Conservation (phyloP, 1,140 invertebrate genomes). For the Campoletis sonorensis region DNA sequence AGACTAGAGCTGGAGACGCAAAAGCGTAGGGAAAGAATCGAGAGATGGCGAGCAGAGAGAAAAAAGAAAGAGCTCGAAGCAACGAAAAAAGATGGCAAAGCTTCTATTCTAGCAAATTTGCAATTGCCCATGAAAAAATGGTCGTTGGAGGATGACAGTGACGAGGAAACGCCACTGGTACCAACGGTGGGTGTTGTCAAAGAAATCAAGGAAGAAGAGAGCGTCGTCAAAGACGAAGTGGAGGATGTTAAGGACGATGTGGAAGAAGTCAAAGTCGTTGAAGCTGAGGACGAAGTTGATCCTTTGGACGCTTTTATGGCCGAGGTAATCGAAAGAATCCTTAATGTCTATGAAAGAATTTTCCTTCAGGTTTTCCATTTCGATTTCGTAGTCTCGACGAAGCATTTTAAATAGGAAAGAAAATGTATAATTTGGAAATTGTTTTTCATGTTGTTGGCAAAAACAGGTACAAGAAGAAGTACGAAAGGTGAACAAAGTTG, state of each 20-base stretch:
- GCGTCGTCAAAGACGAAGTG: slow-evolving; percentile 76
- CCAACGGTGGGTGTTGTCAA: slow-evolving; percentile 61
- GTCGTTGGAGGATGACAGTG: slow-evolving; percentile 94
- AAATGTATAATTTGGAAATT: no score
- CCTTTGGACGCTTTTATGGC: slow-evolving; percentile 98
- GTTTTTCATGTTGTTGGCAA: not conserved
- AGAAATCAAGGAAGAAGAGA: slow-evolving; percentile 76
- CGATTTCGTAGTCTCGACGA: no score
- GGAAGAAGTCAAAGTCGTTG: slow-evolving; percentile 72
- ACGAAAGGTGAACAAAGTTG: slow-evolving; percentile 91
- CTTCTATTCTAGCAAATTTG: slow-evolving; percentile 78
- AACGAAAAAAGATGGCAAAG: slow-evolving; percentile 85
- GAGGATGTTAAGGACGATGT: slow-evolving; percentile 76
- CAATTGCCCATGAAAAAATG: slow-evolving; percentile 87
- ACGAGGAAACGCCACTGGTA: slow-evolving; percentile 78
- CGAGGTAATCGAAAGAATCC: slow-evolving; percentile 77
- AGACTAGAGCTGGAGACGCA: slow-evolving; percentile 97
- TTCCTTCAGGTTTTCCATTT: not conserved
- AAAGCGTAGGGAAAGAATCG: slow-evolving; percentile 88
- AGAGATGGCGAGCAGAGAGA: slow-evolving; percentile 77
- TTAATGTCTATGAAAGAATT: not conserved
- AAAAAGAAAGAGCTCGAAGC: slow-evolving; percentile 90
- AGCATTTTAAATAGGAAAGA: no score
- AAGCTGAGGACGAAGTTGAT: slow-evolving; percentile 89
- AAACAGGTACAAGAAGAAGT: slow-evolving; percentile 90